A percentile compares a stretch with the other conserved stretches of the same genome.
phyloP scores from a whole-genome alignment of 2,888 invertebrate species.

The Amphipoea lucens region DNA sequence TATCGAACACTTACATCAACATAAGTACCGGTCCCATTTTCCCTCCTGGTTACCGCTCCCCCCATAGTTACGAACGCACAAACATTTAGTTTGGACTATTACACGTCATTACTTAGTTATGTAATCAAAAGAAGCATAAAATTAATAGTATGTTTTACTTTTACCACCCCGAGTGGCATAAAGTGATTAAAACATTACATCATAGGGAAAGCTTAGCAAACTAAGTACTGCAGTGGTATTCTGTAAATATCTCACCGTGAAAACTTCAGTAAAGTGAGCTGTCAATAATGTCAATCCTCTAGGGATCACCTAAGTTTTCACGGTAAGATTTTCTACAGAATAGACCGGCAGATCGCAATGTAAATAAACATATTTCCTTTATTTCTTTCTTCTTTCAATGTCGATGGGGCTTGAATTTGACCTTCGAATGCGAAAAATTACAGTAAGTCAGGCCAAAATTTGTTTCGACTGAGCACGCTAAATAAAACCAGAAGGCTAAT shows the following conservation, averaged over 20 bases:
- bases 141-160: conserved; percentile 5
- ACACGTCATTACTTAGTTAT: conserved; percentile 30
- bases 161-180: neutral
- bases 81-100: conserved; percentile 31
- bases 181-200: conserved; percentile 23
- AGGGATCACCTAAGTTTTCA: too few relatives aligned
- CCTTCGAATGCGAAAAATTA: neutral
- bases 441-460: neutral
- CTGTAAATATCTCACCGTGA: too few relatives aligned
- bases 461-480: neutral
- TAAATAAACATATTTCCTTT: too few relatives aligned
- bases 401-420: neutral
- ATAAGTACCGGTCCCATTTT: neutral
- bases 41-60: conserved; percentile 52
- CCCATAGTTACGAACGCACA: conserved; percentile 44
- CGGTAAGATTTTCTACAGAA: too few relatives aligned
- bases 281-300: too few relatives aligned
- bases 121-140: conserved; percentile 20
- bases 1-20: conserved; percentile 25
- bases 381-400: too few relatives aligned
- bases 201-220: neutral
- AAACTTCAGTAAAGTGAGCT: too few relatives aligned
- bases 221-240: neutral
- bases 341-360: neutral
- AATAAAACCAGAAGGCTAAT: neutral